Evolutionary conservation across 2,113 vertebrate genomes (phyloP).

Genomic region (Nipponia nippon): DNA sequence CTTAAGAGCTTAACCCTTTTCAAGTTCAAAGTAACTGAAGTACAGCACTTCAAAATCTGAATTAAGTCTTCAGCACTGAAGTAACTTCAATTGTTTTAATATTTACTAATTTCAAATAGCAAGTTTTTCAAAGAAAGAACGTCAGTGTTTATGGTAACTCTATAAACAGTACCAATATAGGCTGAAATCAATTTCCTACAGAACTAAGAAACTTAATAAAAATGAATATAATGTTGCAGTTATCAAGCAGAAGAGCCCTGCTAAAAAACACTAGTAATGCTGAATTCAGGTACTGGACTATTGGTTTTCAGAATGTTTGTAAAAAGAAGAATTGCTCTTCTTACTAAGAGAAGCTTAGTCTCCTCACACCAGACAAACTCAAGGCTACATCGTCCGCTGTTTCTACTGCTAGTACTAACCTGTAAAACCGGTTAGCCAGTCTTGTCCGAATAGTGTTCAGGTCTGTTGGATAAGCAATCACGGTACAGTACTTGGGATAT

Average conservation of each 20-base stretch:
- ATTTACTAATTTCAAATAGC: background rate
- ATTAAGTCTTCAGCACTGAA: background rate
- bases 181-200: background rate
- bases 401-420: slow-evolving; percentile 71
- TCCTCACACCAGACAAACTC: background rate
- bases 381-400: background rate
- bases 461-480: slow-evolving; percentile 94
- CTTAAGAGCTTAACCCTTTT: background rate
- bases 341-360: background rate
- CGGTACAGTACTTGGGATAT: slow-evolving; percentile 92
- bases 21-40: background rate
- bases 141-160: background rate
- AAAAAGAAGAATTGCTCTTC: background rate
- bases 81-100: background rate
- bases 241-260: background rate
- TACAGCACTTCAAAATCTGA: background rate
- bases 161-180: background rate
- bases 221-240: background rate
- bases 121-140: background rate
- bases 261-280: background rate
- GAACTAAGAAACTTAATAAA: background rate
- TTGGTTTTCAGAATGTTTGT: background rate
- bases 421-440: slow-evolving; percentile 90
- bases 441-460: slow-evolving; percentile 89
- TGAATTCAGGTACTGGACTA: background rate